Conservation (phyloP, 2,113 vertebrate species). For the Ciconia stormi region DNA sequence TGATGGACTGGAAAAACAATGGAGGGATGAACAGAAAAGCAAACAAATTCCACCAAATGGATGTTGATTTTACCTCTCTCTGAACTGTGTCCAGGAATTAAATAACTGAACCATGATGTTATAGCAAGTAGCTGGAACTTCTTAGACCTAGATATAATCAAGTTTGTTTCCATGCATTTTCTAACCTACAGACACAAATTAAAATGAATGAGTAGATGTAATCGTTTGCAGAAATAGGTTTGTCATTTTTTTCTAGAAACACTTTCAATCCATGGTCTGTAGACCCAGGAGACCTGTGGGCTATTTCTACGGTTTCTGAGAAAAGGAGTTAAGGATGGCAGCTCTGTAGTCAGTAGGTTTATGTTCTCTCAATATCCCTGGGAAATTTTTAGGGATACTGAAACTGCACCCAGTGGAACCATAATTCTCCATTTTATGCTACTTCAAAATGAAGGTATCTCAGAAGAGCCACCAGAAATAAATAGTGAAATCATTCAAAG, state of each 20-base stretch:
- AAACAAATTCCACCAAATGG: conserved; percentile 15
- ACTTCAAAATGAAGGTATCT: neutral
- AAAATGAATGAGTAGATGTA: neutral
- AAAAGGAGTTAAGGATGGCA: neutral
- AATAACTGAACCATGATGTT: neutral
- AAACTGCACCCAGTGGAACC: neutral
- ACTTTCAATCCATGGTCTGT: neutral
- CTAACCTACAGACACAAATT: neutral
- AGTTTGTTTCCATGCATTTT: neutral
- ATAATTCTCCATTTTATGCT: neutral
- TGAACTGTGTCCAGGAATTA: conserved; percentile 3
- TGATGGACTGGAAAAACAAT: conserved; percentile 11
- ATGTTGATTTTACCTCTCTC: conserved; percentile 30
- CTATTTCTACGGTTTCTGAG: neutral
- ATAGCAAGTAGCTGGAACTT: neutral
- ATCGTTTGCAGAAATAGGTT: neutral
- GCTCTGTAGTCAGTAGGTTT: neutral
- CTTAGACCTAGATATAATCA: neutral
- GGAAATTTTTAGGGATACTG: neutral
- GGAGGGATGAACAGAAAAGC: conserved; percentile 33
- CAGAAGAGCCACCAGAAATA: neutral
- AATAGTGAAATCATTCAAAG: neutral
- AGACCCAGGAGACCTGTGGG: neutral
- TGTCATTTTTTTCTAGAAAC: neutral
- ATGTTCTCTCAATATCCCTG: neutral